These are phyloP conservation scores for Apeira syringaria DNA, from an alignment of 2,888 invertebrate genomes.

Conservation along the genomic window DNA sequence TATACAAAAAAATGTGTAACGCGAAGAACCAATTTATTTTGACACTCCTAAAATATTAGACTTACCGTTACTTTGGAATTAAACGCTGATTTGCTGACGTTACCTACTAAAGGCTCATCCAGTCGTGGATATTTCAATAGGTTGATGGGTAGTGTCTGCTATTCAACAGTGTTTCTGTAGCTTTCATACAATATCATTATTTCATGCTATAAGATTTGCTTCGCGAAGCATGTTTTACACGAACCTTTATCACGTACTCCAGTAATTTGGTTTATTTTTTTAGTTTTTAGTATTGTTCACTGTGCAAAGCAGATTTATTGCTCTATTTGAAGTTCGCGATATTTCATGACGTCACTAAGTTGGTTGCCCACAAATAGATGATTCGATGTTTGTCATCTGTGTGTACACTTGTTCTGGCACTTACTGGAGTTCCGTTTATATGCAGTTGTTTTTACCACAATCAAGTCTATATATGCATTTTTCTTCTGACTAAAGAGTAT, in stretches of 20 bases:
- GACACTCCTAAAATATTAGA: conserved; percentile 69
- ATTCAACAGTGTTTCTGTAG: no score
- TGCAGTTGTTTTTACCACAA: no score
- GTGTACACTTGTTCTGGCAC: no score
- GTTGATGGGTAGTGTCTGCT: no score
- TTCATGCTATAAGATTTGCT: no score
- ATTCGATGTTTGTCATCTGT: no score
- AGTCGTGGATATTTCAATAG: conserved; percentile 60
- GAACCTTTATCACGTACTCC: neutral
- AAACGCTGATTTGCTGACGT: conserved; percentile 56
- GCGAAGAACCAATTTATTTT: conserved; percentile 64
- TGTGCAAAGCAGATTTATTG: neutral
- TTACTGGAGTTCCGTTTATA: no score
- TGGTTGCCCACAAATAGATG: no score
- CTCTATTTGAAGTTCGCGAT: neutral
- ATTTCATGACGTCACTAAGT: neutral
- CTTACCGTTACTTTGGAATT: conserved; percentile 66
- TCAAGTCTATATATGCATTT: no score
- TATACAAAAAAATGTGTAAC: conserved; percentile 42
- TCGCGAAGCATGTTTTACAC: neutral
- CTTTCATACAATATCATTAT: no score
- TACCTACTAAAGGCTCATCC: conserved; percentile 61
- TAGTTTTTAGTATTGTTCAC: neutral
- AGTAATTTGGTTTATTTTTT: neutral
- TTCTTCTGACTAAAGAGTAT: no score